phyloP scores from a whole-genome alignment of 2,888 invertebrate genomes.

The Ypsolopha scabrella region DNA sequence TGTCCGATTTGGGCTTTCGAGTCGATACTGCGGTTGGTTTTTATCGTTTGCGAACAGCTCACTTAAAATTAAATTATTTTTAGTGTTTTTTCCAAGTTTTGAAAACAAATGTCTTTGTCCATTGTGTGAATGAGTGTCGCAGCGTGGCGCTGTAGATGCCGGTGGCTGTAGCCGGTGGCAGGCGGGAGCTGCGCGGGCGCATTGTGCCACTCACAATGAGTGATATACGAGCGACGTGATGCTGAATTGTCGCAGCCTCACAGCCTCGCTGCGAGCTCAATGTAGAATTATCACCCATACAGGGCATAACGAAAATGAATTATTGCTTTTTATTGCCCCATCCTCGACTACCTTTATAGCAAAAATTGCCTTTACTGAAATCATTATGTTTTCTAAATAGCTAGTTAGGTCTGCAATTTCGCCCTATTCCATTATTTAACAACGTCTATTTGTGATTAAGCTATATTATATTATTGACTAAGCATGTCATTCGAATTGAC shows the following conservation, averaged over 20 bases:
- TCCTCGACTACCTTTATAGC: constrained; percentile 32
- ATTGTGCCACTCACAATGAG: constrained; percentile 66
- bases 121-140: constrained; percentile 47
- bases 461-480: background rate
- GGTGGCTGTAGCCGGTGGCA: constrained; percentile 33
- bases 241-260: constrained; percentile 57
- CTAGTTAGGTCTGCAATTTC: constrained; percentile 14
- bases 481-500: constrained; percentile 12
- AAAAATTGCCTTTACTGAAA: constrained; percentile 26
- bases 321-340: constrained; percentile 56
- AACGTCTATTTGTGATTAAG: constrained; percentile 8
- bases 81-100: constrained; percentile 48
- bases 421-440: constrained; percentile 24
- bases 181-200: constrained; percentile 42
- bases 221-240: constrained; percentile 66
- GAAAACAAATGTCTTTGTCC: constrained; percentile 64
- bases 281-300: constrained; percentile 66
- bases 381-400: constrained; percentile 23
- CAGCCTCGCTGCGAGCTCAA: constrained; percentile 41
- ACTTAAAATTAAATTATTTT: constrained; percentile 55
- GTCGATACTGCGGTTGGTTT: constrained; percentile 20
- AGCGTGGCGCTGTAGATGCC: background rate
- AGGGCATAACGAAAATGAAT: constrained; percentile 68
- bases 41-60: constrained; percentile 49
- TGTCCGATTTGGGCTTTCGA: constrained; percentile 21